Percentiles rank a stretch among this genome's conserved stretches.
Evolutionary conservation across 2,113 vertebrate species (phyloP).

Genomic region (Tautogolabrus adspersus): DNA sequence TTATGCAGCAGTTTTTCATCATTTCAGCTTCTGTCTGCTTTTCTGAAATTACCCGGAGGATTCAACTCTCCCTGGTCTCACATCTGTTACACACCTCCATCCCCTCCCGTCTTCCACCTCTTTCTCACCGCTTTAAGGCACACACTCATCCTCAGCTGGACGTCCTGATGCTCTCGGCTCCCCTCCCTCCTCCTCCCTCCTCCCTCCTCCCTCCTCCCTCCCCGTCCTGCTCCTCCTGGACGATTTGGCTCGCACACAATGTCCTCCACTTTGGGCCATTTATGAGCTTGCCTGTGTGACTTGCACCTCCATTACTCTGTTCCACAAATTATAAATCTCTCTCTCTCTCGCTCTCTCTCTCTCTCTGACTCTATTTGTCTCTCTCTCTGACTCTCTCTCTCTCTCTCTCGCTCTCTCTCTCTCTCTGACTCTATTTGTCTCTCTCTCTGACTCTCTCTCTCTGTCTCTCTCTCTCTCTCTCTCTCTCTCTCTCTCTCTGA

Average conservation of each 20-base stretch:
- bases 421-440: too few species aligned
- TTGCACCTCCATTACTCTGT: constrained; percentile 13
- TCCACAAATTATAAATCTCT: constrained; percentile 21
- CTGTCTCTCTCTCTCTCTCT: too few species aligned
- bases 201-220: not conserved
- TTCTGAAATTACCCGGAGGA: constrained; percentile 17
- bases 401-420: too few species aligned
- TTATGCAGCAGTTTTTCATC: constrained; percentile 36
- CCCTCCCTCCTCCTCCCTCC: constrained; percentile 9
- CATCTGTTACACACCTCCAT: not conserved
- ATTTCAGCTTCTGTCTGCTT: constrained; percentile 19
- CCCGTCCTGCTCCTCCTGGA: too few species aligned
- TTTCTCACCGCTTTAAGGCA: not conserved
- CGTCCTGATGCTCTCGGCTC: constrained; percentile 3
- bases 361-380: too few species aligned
- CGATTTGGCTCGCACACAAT: constrained; percentile 50
- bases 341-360: too few species aligned
- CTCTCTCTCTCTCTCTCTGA: too few species aligned
- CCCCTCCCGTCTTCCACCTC: not conserved
- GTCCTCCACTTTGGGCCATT: constrained; percentile 39
- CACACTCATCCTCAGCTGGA: constrained; percentile 10
- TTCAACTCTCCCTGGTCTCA: not conserved
- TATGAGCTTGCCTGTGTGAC: constrained; percentile 25
- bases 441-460: too few species aligned
- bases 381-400: too few species aligned